Evolutionary conservation across 2,797 vertebrate genomes (phyloP), one percentile per base, ranked within the genome.

Genomic region (Arctocebus calabarensis): DNA sequence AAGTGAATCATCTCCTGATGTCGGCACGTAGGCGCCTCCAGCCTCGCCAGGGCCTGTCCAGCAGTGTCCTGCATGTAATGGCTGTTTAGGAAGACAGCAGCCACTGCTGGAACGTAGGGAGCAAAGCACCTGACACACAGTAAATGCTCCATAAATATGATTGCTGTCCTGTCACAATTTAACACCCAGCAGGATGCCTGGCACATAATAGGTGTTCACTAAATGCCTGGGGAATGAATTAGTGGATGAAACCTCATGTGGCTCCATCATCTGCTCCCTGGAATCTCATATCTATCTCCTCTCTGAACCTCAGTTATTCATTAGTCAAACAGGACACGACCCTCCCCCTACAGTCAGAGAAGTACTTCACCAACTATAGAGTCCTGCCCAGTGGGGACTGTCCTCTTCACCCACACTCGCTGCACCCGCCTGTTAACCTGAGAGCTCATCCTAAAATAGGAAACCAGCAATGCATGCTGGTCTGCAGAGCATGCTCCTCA

Each of bases 391-490:
- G 0, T 27, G 52, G 52, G 52, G 62, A 57, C 55, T 3, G 37
- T 55, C 89, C 68, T 64, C 1, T 37, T 64, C 32, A n/a, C 3
- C 55, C 16, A n/a, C 1, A 1, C 2, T 22, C 73, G 22, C 68
- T 87, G 10, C 57, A 27, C 48, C 40, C 11, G 43, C 29, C 77
- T 78, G 43, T 62, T 70, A 9, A 77, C 91, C 77, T 83, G 40
- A 91, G 87, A 70, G 37, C 20, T 73, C 45, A 74, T 94, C 84
- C 87, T 91, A 81, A 87, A 92, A 84, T 48, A 95, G 84, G 77
- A 96, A 94, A 75, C 43, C 22, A 40, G 94, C 37, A 9, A 27
- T 22, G 20, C n/a, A 22, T 19, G 17, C 62, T 66, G 52, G 52
- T 79, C 88, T 32, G 12, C 75, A 12, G 8, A 62, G 84, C 13